Conservation (phyloP, 92 coral and sea anemone genomes). For the Ricordea florida region DNA sequence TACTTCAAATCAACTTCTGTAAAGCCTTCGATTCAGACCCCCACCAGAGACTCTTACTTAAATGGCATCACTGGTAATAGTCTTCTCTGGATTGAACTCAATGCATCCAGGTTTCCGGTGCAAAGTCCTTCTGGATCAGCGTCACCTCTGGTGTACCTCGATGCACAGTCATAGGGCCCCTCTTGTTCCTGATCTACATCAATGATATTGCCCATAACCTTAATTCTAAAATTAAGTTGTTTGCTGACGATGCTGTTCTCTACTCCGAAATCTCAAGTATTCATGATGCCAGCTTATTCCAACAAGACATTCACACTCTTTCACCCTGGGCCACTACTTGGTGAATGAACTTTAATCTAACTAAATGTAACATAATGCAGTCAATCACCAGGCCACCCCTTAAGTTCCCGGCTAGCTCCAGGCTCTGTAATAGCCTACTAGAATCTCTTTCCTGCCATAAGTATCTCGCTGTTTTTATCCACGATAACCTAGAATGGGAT, state of each 20-base stretch:
- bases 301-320: conserved; percentile 31
- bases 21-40: too few relatives aligned
- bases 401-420: background rate
- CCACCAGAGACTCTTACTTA: too few relatives aligned
- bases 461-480: conserved; percentile 36
- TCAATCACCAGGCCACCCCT: background rate
- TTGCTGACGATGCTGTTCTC: conserved; percentile 39
- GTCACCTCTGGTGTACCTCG: conserved; percentile 50
- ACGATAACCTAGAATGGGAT: conserved; percentile 41
- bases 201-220: conserved; percentile 11
- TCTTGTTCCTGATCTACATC: conserved; percentile 19
- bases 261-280: conserved; percentile 2
- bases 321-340: conserved; percentile 18
- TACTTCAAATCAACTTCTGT: too few relatives aligned
- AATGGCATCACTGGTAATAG: conserved; percentile 8
- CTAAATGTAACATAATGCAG: conserved; percentile 10
- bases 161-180: conserved; percentile 17
- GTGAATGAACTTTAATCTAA: background rate
- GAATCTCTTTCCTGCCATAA: background rate
- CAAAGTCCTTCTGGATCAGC: conserved; percentile 10
- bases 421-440: background rate
- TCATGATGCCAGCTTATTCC: conserved; percentile 8
- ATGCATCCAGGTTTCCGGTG: conserved; percentile 26
- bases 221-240: conserved; percentile 18
- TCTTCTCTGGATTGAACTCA: conserved; percentile 28